These are phyloP conservation scores for Chamaetylas fuelleborni DNA, from an alignment of 2,113 vertebrate genomes.

Conservation along the genomic window DNA sequence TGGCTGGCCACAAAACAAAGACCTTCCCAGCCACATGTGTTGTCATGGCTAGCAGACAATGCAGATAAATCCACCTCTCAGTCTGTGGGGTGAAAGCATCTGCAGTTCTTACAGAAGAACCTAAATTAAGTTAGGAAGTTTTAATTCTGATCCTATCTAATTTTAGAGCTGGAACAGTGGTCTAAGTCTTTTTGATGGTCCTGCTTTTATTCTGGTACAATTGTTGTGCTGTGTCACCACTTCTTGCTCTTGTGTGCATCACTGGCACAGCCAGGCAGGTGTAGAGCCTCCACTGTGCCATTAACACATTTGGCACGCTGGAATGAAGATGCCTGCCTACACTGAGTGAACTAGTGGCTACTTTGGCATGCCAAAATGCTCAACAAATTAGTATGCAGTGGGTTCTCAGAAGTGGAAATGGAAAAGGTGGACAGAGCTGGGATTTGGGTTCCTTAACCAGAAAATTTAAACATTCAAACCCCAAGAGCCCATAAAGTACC, in stretches of 20 bases:
- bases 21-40: background rate
- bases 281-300: background rate
- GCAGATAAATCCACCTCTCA: background rate
- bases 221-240: background rate
- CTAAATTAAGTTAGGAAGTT: background rate
- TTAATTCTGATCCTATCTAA: background rate
- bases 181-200: background rate
- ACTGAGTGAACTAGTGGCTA: background rate
- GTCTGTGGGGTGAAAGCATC: background rate
- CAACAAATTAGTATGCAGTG: background rate
- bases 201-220: background rate
- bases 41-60: background rate
- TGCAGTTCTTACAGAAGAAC: background rate
- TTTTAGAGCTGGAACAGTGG: background rate
- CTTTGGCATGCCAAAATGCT: background rate
- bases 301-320: background rate
- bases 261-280: background rate
- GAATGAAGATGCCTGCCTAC: background rate
- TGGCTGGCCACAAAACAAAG: background rate
- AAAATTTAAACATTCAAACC: background rate
- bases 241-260: background rate
- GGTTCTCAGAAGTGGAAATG: background rate
- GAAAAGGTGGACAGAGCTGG: background rate
- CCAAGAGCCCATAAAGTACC: background rate
- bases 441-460: background rate